Conservation (phyloP, 2,888 invertebrate species). For the Hipparchia semele region DNA sequence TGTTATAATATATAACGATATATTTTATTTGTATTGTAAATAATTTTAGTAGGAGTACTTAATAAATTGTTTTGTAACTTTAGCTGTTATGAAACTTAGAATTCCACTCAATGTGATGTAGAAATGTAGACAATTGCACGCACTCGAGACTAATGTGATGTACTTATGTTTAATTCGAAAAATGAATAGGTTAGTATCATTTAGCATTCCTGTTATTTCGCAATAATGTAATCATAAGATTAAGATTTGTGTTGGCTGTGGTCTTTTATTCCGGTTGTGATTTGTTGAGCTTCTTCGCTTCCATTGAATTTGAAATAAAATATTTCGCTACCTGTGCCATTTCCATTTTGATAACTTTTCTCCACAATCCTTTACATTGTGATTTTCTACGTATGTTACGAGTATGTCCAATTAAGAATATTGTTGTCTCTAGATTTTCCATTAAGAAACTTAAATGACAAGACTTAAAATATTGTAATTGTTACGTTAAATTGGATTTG, state of each 20-base stretch:
- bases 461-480: slow-evolving; percentile 16
- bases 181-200: slow-evolving; percentile 25
- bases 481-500: slow-evolving; percentile 1
- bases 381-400: slow-evolving; percentile 18
- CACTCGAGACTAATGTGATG: slow-evolving; percentile 16
- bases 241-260: slow-evolving; percentile 33
- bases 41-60: slow-evolving; percentile 16
- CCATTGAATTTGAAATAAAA: slow-evolving; percentile 12
- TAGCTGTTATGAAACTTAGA: slow-evolving; percentile 9
- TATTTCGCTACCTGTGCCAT: slow-evolving; percentile 29
- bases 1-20: neutral
- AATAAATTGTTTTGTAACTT: slow-evolving; percentile 14
- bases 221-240: slow-evolving; percentile 31
- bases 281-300: slow-evolving; percentile 17
- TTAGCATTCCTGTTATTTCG: slow-evolving; percentile 33
- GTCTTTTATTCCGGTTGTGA: slow-evolving; percentile 40
- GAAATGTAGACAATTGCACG: slow-evolving; percentile 8
- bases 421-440: neutral
- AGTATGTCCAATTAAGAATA: no score
- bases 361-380: slow-evolving; percentile 35
- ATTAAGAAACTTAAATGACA: neutral
- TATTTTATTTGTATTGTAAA: neutral
- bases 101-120: slow-evolving; percentile 18
- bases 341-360: slow-evolving; percentile 26
- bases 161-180: slow-evolving; percentile 6